A percentile compares a stretch with the other conserved stretches of the same genome.
These are phyloP conservation scores for Luperina testacea DNA, from an alignment of 2,888 invertebrate genomes.

Conservation along the genomic window DNA sequence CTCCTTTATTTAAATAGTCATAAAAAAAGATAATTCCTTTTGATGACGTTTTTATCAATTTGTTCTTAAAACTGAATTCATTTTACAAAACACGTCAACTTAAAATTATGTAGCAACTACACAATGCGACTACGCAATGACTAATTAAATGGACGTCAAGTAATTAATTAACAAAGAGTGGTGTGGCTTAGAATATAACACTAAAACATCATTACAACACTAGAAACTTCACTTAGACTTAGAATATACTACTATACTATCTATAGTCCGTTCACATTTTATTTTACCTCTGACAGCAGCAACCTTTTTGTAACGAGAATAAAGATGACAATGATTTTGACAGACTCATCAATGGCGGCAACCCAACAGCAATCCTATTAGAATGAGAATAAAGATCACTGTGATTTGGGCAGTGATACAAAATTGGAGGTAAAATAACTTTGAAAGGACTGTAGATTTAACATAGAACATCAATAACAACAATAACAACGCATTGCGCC, in stretches of 20 bases:
- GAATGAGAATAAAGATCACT: background rate
- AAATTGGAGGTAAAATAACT: background rate
- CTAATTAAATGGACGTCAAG: constrained; percentile 4
- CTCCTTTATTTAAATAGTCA: background rate
- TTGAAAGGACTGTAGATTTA: background rate
- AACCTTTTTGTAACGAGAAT: background rate
- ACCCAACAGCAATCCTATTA: background rate
- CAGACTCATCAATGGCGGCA: background rate
- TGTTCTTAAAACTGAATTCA: background rate
- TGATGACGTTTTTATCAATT: background rate
- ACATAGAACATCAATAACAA: background rate
- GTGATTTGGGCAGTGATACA: background rate
- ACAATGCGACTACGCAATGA: too few species aligned
- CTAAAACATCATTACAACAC: constrained; percentile 33
- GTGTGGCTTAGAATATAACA: constrained; percentile 60
- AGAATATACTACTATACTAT: background rate
- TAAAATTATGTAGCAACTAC: background rate
- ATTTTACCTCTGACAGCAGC: background rate
- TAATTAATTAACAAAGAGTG: constrained; percentile 55
- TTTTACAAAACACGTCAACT: background rate
- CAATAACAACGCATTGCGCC: background rate
- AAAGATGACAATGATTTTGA: background rate
- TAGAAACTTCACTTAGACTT: constrained; percentile 47
- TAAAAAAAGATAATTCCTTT: background rate
- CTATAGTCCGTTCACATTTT: background rate